phyloP scores from a whole-genome alignment of 2,113 vertebrate genomes.

The Chloropsis hardwickii region DNA sequence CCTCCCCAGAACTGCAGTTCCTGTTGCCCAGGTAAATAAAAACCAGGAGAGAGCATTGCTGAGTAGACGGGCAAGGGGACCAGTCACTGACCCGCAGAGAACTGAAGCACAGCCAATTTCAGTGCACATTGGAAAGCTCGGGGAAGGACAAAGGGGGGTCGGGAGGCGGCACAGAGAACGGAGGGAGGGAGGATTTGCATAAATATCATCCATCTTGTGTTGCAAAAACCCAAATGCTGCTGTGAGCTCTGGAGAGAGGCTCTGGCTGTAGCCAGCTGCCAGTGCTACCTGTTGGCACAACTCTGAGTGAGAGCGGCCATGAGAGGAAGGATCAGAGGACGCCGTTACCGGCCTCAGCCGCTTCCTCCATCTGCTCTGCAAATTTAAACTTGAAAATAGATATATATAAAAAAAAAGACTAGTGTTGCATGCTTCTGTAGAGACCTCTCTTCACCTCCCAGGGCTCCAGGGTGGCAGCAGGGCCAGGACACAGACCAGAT shows the following conservation, averaged over 20 bases:
- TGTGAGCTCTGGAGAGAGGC: neutral
- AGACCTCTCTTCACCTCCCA: neutral
- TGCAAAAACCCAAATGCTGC: slow-evolving; percentile 39
- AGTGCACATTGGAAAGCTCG: slow-evolving; percentile 40
- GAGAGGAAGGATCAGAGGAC: slow-evolving; percentile 13
- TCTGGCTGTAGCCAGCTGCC: slow-evolving; percentile 17
- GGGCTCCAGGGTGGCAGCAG: neutral
- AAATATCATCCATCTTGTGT: slow-evolving; percentile 55
- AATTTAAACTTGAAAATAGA: neutral
- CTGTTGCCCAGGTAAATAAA: slow-evolving; percentile 36
- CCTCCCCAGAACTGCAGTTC: slow-evolving; percentile 34
- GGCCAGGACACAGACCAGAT: neutral
- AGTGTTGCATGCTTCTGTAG: slow-evolving; percentile 43
- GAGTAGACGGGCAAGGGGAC: neutral
- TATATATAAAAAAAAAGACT: neutral
- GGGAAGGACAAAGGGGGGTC: neutral
- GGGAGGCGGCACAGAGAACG: neutral
- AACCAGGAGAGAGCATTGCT: slow-evolving; percentile 29
- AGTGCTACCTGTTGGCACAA: slow-evolving; percentile 50
- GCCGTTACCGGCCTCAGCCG: neutral
- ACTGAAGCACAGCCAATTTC: slow-evolving; percentile 46
- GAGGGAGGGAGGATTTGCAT: slow-evolving; percentile 36
- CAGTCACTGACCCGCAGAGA: slow-evolving; percentile 71
- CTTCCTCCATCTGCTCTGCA: slow-evolving; percentile 61
- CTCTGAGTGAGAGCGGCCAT: slow-evolving; percentile 25